phyloP scores from a whole-genome alignment of 2,888 invertebrate species.

The Meandrusa payeni region DNA sequence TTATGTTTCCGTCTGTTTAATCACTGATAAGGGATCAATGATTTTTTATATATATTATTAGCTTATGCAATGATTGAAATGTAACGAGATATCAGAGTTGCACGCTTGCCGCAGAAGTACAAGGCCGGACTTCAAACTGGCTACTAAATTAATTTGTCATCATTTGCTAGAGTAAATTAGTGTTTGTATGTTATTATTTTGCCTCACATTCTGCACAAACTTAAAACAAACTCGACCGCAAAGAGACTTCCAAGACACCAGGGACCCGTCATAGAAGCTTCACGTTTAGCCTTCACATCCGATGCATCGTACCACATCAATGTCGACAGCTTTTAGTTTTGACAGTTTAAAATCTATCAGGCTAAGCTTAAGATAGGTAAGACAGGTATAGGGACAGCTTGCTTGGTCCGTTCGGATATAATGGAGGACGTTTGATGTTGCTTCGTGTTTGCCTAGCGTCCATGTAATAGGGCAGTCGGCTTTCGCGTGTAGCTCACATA shows the following conservation, averaged over 20 bases:
- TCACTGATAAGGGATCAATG: no score
- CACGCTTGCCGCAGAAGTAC: slow-evolving; percentile 9
- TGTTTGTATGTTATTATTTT: slow-evolving; percentile 48
- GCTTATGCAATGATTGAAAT: not conserved
- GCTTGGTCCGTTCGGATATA: slow-evolving; percentile 28
- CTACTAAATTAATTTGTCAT: slow-evolving; percentile 40
- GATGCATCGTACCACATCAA: slow-evolving; percentile 30
- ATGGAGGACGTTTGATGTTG: slow-evolving; percentile 49
- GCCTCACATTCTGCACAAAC: slow-evolving; percentile 60
- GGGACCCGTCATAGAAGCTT: slow-evolving; percentile 47
- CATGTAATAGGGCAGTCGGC: slow-evolving; percentile 40
- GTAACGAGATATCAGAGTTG: not conserved
- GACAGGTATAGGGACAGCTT: slow-evolving; percentile 35
- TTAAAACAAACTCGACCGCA: slow-evolving; percentile 35
- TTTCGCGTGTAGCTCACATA: slow-evolving; percentile 57
- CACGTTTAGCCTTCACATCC: slow-evolving; percentile 27
- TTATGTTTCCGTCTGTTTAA: no score
- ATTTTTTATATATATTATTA: no score
- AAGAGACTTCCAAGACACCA: slow-evolving; percentile 37
- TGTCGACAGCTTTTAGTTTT: slow-evolving; percentile 53
- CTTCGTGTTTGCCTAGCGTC: slow-evolving; percentile 57
- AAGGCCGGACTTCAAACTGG: slow-evolving; percentile 13
- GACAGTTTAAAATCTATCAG: slow-evolving; percentile 34
- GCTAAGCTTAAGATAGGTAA: slow-evolving; percentile 44
- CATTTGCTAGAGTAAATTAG: slow-evolving; percentile 34